These are phyloP conservation scores for Pachycephus smyrnensis DNA, from an alignment of 2,888 invertebrate species.

Conservation along the genomic window DNA sequence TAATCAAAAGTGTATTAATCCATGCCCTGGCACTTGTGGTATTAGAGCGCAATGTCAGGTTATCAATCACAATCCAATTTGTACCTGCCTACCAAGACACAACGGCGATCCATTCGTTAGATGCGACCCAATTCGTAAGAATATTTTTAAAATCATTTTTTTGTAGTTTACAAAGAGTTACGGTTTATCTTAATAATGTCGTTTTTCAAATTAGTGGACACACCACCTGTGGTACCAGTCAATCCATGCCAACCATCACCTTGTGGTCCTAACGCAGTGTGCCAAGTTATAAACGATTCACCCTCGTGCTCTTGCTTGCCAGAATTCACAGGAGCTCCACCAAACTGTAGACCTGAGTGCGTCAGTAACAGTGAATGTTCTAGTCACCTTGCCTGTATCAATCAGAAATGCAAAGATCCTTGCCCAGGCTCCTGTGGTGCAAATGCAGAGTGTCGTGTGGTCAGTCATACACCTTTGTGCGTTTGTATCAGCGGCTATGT, in stretches of 20 bases:
- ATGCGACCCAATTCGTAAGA: conserved; percentile 50
- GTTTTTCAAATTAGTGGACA: conserved; percentile 31
- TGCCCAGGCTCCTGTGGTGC: conserved; percentile 60
- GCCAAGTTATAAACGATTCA: conserved; percentile 69
- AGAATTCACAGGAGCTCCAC: conserved; percentile 67
- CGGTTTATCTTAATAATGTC: not conserved
- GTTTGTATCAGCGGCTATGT: conserved; percentile 61
- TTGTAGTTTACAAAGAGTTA: not conserved
- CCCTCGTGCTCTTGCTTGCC: conserved; percentile 71
- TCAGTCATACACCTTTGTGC: conserved; percentile 63
- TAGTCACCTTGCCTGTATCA: conserved; percentile 62
- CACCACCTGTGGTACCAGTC: conserved; percentile 40
- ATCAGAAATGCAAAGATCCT: conserved; percentile 58
- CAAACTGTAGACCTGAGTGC: conserved; percentile 68
- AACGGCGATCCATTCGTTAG: conserved; percentile 66
- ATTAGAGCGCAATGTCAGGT: conserved; percentile 67
- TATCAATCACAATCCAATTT: conserved; percentile 68
- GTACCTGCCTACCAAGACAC: conserved; percentile 65
- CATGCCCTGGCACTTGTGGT: conserved; percentile 68
- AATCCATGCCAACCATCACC: conserved; percentile 71
- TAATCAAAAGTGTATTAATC: conserved; percentile 67
- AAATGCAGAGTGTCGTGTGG: conserved; percentile 56
- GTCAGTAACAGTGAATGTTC: conserved; percentile 66
- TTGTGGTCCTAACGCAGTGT: conserved; percentile 71
- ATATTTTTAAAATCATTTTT: not conserved